These are phyloP conservation scores for Siphamia tubifer DNA, from an alignment of 2,113 vertebrate species.

Conservation along the genomic window DNA sequence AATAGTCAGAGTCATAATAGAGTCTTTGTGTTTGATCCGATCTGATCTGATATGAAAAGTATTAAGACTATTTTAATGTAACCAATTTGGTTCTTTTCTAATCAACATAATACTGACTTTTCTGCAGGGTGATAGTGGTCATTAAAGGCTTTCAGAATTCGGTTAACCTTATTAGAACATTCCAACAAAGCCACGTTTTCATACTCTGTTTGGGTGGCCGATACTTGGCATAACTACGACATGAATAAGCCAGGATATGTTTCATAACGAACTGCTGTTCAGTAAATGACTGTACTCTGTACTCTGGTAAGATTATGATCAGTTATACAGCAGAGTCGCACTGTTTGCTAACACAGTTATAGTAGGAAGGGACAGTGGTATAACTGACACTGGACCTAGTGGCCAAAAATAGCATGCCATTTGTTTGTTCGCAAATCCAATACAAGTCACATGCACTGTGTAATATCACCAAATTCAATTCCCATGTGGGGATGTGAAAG, in stretches of 20 bases:
- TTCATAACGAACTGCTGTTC: slow-evolving; percentile 24
- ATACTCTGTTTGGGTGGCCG: slow-evolving; percentile 31
- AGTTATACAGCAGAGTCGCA: neutral
- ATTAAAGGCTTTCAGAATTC: no score
- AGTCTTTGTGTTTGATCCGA: neutral
- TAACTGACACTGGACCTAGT: slow-evolving; percentile 34
- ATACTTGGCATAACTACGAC: slow-evolving; percentile 5
- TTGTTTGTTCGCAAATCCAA: slow-evolving; percentile 52
- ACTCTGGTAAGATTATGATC: neutral
- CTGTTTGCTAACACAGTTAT: slow-evolving; percentile 19
- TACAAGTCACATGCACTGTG: slow-evolving; percentile 31
- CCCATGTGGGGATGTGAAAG: slow-evolving; percentile 13
- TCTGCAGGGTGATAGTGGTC: no score
- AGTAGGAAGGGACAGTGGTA: neutral
- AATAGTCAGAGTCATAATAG: neutral
- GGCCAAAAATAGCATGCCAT: slow-evolving; percentile 34
- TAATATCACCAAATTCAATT: slow-evolving; percentile 43
- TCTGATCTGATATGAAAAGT: no score
- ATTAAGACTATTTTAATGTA: no score
- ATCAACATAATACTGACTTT: no score
- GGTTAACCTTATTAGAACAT: no score
- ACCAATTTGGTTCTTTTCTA: slow-evolving; percentile 1
- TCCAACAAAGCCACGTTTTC: neutral
- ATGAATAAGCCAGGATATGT: slow-evolving; percentile 7
- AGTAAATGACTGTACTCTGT: neutral